Percentiles rank a stretch among this genome's conserved stretches.
phyloP scores from a whole-genome alignment of 2,888 invertebrate genomes.

The Cerceris ruficornis region DNA sequence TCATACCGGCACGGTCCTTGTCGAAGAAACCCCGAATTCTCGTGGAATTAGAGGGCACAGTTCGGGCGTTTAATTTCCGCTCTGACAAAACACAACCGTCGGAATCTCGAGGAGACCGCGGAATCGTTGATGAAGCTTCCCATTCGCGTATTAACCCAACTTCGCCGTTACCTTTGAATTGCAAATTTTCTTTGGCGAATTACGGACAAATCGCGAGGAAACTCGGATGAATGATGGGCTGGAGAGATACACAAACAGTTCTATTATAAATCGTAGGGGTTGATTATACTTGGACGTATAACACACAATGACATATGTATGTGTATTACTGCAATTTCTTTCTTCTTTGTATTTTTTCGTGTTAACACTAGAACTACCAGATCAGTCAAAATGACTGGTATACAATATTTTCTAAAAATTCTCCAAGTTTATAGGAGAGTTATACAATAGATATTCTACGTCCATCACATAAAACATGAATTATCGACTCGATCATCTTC shows the following conservation, averaged over 20 bases:
- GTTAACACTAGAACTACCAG: no score
- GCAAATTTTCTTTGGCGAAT: conserved; percentile 53
- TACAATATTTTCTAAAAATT: no score
- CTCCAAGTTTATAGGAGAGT: no score
- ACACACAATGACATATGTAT: no score
- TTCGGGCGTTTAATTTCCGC: conserved; percentile 63
- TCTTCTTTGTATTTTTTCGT: no score
- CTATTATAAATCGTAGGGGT: no score
- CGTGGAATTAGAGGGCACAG: conserved; percentile 52
- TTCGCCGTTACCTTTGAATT: conserved; percentile 56
- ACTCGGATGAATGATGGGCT: not conserved
- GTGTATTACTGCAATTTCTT: no score
- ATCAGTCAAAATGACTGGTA: no score
- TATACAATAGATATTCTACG: no score
- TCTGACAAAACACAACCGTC: conserved; percentile 59
- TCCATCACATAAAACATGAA: no score
- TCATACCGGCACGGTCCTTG: conserved; percentile 31
- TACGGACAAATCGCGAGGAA: conserved; percentile 24
- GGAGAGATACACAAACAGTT: not conserved
- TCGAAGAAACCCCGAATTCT: conserved; percentile 51
- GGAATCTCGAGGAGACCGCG: conserved; percentile 33
- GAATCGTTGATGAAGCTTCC: conserved; percentile 65
- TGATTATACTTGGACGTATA: no score
- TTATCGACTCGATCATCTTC: no score
- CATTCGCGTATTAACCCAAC: conserved; percentile 54